These are phyloP conservation scores for Meghimatium bilineatum DNA, from an alignment of 2,888 invertebrate species.

Conservation along the genomic window DNA sequence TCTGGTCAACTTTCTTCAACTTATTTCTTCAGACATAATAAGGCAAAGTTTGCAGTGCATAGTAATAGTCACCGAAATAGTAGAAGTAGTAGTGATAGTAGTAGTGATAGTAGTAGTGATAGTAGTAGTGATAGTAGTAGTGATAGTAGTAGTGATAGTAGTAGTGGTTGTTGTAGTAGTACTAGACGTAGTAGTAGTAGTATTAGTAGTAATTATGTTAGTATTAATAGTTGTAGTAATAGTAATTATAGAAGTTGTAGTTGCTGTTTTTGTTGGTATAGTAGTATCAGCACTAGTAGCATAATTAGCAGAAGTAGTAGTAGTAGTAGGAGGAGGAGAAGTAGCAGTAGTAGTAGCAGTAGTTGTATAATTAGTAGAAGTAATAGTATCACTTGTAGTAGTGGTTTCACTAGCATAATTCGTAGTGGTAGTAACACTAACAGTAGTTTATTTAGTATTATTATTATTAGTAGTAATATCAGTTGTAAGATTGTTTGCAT, in stretches of 20 bases:
- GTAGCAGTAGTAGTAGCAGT: conserved; percentile 31
- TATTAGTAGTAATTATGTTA: background rate
- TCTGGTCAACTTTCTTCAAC: background rate
- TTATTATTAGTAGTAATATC: too few relatives aligned
- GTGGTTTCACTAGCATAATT: background rate
- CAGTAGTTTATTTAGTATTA: too few relatives aligned
- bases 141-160: background rate
- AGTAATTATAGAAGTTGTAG: conserved; percentile 21
- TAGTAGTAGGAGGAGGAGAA: conserved; percentile 20
- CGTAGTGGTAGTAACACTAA: background rate
- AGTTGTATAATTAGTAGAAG: conserved; percentile 23
- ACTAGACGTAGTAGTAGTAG: too few relatives aligned
- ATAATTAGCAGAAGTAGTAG: conserved; percentile 19
- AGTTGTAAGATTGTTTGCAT: background rate
- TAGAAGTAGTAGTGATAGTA: background rate
- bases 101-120: background rate
- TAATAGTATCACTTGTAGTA: conserved; percentile 2
- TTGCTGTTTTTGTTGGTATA: conserved; percentile 10
- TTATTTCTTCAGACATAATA: background rate
- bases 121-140: background rate
- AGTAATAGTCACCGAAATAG: background rate
- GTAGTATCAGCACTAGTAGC: conserved; percentile 27
- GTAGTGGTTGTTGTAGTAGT: conserved; percentile 8
- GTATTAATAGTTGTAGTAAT: too few relatives aligned
- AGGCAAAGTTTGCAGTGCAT: background rate